Evolutionary conservation across 2,797 vertebrate species (phyloP), one percentile per base, ranked within the genome.

Genomic region (Stomatorhinus walkeri): DNA sequence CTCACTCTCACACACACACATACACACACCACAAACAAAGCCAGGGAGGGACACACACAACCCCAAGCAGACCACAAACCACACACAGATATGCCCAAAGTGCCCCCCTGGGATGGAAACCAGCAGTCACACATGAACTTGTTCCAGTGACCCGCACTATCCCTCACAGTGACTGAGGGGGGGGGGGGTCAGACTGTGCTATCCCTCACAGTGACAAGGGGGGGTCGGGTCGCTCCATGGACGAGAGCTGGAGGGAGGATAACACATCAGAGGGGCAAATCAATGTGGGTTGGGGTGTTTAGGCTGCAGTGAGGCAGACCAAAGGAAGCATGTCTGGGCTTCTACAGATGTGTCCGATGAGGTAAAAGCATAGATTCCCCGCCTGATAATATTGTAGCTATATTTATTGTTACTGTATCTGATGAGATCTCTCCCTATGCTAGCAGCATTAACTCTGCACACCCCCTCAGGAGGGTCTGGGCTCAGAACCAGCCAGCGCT

Each of bases 1-100:
- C 85, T 88, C 51, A 85, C 49, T 28, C 22, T 68, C 64, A 87
- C 88, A 81, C 88, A 89, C 90, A 92, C 87, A 88, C 49, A 88
- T 48, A 4, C 32, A 43, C 32, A 12, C 32, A 76, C 61, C 32
- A 76, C 68, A 76, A 16, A 40, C 32, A 76, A 76, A 32, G 10
- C 6, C 32, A 16, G 28, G 4, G 68, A 16, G 28, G 4, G 28
- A 40, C 68, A 68, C 24, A 68, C 24, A 5, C 24, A 32, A 9
- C 61, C 24, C 10, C 61, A 68, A 64, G 2, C 59, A 64, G 59
- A 10, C 22, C 59, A 7, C 22, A 61, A 64, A 64, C 22, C 61
- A 28, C 3, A 32, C 64, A 72, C 64, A 72, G 28, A 36, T 14
- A 43, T 43, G 16, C 36, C 32, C 16, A n/a, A 40, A 79, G 9